Percentiles rank a stretch among this genome's conserved stretches.
These are phyloP conservation scores for Xiphophorus hellerii DNA, from an alignment of 2,113 vertebrate genomes.

Conservation along the genomic window DNA sequence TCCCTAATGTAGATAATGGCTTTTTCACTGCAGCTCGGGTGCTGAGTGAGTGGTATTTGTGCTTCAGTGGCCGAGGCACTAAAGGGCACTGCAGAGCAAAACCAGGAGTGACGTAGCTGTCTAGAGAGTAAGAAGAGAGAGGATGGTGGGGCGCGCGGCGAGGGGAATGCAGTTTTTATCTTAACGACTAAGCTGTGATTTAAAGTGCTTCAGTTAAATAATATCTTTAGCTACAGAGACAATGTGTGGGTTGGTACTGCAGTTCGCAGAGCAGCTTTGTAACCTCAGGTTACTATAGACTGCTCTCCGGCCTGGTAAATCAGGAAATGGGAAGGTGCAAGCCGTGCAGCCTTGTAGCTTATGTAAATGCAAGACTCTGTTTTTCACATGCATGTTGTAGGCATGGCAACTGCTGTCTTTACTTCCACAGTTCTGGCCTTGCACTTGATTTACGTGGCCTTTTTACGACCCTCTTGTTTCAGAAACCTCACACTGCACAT, in stretches of 20 bases:
- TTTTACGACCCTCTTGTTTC: neutral
- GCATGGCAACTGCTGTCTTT: conserved; percentile 59
- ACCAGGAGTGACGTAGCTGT: conserved; percentile 4
- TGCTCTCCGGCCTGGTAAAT: conserved; percentile 8
- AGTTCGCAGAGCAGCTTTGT: conserved; percentile 25
- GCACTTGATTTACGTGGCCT: conserved; percentile 28
- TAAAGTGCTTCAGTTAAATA: conserved; percentile 56
- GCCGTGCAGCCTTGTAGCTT: conserved; percentile 6
- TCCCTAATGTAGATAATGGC: conserved; percentile 52
- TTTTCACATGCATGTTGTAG: conserved; percentile 60
- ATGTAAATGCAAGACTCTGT: conserved; percentile 29
- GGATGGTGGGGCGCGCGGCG: conserved; percentile 4
- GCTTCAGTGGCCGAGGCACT: conserved; percentile 40
- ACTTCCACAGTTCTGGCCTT: conserved; percentile 24
- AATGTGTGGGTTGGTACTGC: conserved; percentile 37
- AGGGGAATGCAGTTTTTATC: conserved; percentile 7
- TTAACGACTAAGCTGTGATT: conserved; percentile 22
- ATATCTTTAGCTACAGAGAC: conserved; percentile 62
- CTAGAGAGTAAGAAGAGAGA: neutral
- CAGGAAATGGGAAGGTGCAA: conserved; percentile 46
- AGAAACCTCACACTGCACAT: neutral
- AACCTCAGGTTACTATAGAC: conserved; percentile 51
- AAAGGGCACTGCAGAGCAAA: conserved; percentile 14
- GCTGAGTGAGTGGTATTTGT: conserved; percentile 49
- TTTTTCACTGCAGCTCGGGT: conserved; percentile 38